phyloP scores from a whole-genome alignment of 2,797 vertebrate genomes.

The Lagorchestes hirsutus region DNA sequence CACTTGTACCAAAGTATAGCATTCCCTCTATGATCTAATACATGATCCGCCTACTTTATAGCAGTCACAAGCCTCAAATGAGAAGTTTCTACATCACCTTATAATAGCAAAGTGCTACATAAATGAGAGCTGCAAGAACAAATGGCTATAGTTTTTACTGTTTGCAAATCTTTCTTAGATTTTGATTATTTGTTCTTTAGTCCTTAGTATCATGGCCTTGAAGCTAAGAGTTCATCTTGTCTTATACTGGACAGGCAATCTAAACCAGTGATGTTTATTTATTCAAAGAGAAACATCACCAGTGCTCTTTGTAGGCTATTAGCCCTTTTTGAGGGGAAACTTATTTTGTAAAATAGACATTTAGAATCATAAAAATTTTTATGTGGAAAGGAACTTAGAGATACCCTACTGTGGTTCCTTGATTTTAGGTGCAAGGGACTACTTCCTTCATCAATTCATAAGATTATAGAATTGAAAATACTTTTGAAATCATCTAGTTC shows the following conservation, averaged over 20 bases:
- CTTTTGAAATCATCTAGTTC: not conserved
- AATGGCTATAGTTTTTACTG: not conserved
- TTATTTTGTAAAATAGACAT: not conserved
- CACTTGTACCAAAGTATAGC: not conserved
- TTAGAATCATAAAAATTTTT: not conserved
- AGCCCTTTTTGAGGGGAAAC: not conserved
- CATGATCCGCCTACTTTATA: not conserved
- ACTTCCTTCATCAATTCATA: not conserved
- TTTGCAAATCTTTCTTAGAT: not conserved
- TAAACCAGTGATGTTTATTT: not conserved
- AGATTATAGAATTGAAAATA: not conserved
- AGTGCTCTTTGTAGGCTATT: not conserved
- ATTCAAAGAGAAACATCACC: not conserved
- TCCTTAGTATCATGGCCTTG: not conserved
- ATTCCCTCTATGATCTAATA: not conserved
- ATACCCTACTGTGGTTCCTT: not conserved
- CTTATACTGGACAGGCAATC: not conserved
- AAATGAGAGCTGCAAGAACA: not conserved
- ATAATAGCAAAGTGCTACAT: not conserved
- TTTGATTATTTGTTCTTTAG: not conserved
- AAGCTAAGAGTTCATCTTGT: not conserved
- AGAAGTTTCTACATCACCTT: not conserved
- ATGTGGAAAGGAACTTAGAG: not conserved
- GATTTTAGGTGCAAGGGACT: not conserved
- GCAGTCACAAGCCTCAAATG: not conserved